phyloP scores from a whole-genome alignment of 64 coral and sea anemone genomes.

The Stichodactyla helianthus region DNA sequence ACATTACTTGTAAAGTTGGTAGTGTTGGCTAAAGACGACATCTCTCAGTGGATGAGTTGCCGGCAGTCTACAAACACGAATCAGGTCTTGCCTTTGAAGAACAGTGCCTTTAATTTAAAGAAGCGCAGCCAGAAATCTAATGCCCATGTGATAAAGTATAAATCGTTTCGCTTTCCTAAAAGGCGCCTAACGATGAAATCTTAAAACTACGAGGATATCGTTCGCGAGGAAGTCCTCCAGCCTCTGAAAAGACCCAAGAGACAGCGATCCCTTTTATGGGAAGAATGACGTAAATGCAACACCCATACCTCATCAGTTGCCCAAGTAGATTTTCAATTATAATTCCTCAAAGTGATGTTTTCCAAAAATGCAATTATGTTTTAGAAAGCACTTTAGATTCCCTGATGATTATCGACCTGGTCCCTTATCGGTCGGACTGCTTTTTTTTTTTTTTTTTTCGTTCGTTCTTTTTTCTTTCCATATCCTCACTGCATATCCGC shows the following conservation, averaged over 20 bases:
- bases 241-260: neutral
- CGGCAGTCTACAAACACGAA: neutral
- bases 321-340: neutral
- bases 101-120: no score
- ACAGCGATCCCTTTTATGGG: neutral
- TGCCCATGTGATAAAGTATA: no score
- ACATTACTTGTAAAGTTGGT: neutral
- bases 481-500: no score
- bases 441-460: neutral
- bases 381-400: conserved; percentile 1
- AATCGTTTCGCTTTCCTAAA: neutral
- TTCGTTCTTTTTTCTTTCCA: no score
- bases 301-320: neutral
- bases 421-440: neutral
- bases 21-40: neutral
- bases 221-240: neutral
- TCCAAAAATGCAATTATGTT: neutral
- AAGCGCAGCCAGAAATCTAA: no score
- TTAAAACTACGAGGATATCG: neutral
- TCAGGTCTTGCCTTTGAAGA: no score
- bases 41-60: neutral
- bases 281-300: neutral
- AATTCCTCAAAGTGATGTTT: conserved; percentile 5
- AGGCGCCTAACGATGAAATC: neutral
- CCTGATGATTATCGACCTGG: neutral